A percentile compares a stretch with the other conserved stretches of the same genome.
Evolutionary conservation across 2,888 invertebrate species (phyloP).

Genomic region (Mimachlamys varia): DNA sequence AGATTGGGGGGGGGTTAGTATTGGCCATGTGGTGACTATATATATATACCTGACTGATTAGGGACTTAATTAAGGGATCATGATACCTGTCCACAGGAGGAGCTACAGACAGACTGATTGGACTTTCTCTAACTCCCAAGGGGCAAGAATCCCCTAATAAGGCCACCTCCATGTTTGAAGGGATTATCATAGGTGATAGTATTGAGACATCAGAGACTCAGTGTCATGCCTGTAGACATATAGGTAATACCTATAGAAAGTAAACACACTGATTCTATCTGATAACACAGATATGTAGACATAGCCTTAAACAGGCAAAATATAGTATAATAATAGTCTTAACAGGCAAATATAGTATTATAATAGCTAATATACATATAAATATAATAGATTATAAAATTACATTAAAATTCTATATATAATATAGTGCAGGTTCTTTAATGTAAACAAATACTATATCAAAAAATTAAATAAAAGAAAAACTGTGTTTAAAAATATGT

Average conservation of each 20-base stretch:
- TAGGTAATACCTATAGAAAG: not conserved
- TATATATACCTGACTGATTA: conserved; percentile 6
- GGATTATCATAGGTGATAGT: conserved; percentile 10
- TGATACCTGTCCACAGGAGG: not conserved
- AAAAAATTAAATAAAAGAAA: no score
- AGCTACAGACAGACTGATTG: not conserved
- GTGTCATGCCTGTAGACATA: not conserved
- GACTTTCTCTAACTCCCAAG: not conserved
- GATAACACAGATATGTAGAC: not conserved
- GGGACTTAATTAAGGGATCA: not conserved
- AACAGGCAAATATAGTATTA: no score
- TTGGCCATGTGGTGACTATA: conserved; percentile 3
- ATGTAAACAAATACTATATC: no score
- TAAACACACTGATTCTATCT: not conserved
- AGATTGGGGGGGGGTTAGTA: no score
- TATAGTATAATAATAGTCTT: no score
- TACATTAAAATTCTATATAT: no score
- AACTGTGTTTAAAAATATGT: no score
- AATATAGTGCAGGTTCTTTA: no score
- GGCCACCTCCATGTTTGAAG: conserved; percentile 8
- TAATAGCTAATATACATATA: no score
- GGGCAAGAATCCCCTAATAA: not conserved
- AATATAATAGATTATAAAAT: no score
- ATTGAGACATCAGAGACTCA: conserved; percentile 8
- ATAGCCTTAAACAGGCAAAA: not conserved